These are phyloP conservation scores for Falco cherrug DNA, from an alignment of 2,797 vertebrate species.

Conservation along the genomic window DNA sequence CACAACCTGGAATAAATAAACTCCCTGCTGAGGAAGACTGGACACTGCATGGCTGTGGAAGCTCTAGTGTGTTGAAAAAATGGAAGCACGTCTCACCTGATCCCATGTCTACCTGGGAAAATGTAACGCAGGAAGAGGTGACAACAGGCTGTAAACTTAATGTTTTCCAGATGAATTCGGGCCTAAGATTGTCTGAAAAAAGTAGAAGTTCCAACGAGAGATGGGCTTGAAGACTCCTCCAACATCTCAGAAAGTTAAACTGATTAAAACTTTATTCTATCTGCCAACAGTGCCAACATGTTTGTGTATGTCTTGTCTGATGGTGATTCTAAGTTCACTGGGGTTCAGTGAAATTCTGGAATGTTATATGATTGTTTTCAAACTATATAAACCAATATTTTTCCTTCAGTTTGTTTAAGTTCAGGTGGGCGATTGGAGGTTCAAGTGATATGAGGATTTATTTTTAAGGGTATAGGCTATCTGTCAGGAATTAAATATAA, in stretches of 20 bases:
- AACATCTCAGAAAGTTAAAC: not conserved
- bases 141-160: not conserved
- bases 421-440: not conserved
- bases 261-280: not conserved
- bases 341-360: not conserved
- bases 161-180: not conserved
- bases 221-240: not conserved
- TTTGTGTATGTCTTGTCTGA: not conserved
- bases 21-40: not conserved
- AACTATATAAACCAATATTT: not conserved
- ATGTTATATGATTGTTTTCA: not conserved
- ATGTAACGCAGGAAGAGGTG: not conserved
- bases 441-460: not conserved
- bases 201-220: not conserved
- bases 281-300: not conserved
- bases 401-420: not conserved
- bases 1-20: not conserved
- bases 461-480: not conserved
- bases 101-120: not conserved
- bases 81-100: not conserved
- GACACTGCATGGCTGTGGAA: not conserved
- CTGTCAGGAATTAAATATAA: not conserved
- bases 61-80: not conserved
- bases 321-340: not conserved
- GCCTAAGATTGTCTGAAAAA: not conserved